A percentile compares a stretch with the other conserved stretches of the same genome.
phyloP scores from a whole-genome alignment of 2,888 invertebrate genomes.

The Spodoptera picta region DNA sequence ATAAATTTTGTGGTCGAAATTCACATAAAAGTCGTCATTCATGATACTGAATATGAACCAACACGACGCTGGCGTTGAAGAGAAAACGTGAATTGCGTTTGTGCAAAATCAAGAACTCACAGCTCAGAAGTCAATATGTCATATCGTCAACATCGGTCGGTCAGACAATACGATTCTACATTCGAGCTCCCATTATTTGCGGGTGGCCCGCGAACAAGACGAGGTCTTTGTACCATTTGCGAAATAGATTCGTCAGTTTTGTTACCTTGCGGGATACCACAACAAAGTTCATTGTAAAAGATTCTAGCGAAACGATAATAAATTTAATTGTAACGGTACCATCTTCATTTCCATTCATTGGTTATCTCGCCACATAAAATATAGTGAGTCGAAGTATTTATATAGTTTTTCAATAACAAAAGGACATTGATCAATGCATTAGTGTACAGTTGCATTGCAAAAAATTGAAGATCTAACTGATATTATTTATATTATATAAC shows the following conservation, averaged over 20 bases:
- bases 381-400: no score
- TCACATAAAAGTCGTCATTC: constrained; percentile 48
- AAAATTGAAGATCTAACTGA: no score
- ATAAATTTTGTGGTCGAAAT: constrained; percentile 37
- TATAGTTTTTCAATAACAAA: no score
- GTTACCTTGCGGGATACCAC: constrained; percentile 64
- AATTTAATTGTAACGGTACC: constrained; percentile 19
- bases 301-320: constrained; percentile 30
- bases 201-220: constrained; percentile 77
- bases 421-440: no score
- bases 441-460: no score
- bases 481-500: no score
- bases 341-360: no score
- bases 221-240: constrained; percentile 66
- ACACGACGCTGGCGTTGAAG: constrained; percentile 52
- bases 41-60: constrained; percentile 43
- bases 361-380: constrained; percentile 7
- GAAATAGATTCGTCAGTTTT: constrained; percentile 79
- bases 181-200: constrained; percentile 71
- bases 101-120: constrained; percentile 68
- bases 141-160: constrained; percentile 67
- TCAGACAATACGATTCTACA: constrained; percentile 70
- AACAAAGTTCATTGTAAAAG: constrained; percentile 37
- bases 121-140: constrained; percentile 71
- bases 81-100: constrained; percentile 60